Base-by-base conservation (phyloP, 2,888 invertebrate genomes). In the Sminthurides aquaticus region DNA sequence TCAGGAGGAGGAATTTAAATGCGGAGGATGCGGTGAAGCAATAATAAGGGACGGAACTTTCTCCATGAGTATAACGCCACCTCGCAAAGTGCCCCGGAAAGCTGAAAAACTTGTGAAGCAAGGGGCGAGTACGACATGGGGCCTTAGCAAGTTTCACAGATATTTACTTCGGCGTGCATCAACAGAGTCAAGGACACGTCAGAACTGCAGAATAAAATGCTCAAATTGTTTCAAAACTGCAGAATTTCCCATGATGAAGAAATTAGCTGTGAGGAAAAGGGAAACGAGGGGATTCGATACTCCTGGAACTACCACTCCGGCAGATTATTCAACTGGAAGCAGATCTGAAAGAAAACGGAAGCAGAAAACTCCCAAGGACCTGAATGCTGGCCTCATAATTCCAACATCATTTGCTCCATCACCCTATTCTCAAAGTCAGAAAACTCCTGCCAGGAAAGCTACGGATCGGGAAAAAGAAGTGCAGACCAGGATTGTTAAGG, bases 371-470 rank as follows among this genome's bases (percentile, higher is more conserved):
- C 20, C 34, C 15, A 58, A 43, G 20, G 58, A 58, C 28, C 5
- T 22, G 3, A 34, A 58, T 58, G 58, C 58, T 22, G 58, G 58
- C 3, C 24, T 58, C 1, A 3, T 58, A 2, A 58, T 57, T 49
- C 26, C 57, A 24, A 49, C 63, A 1, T 28, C 26, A 62, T 57
- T 57, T 34, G 18, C 29, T 22, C 28, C 55, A 24, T 20, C 34
- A 11, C 27, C 34, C 11, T 29, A 29, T 22, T 60, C 49, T 24
- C 22, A 43, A 43, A 8, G 18, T 8, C 43, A 43, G 18, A 8
- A 8, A 43, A 43, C 43, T 8, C 43, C 11, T 8, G 43, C 43
- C 43, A 43, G 18, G 43, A 43, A 43, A 43, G 11, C 43, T 11
- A 8, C 43, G n/a, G n/a, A n/a, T n/a, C n/a, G n/a, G n/a, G n/a